Base-by-base conservation (phyloP, 2,113 vertebrate genomes). In the Anhinga anhinga region DNA sequence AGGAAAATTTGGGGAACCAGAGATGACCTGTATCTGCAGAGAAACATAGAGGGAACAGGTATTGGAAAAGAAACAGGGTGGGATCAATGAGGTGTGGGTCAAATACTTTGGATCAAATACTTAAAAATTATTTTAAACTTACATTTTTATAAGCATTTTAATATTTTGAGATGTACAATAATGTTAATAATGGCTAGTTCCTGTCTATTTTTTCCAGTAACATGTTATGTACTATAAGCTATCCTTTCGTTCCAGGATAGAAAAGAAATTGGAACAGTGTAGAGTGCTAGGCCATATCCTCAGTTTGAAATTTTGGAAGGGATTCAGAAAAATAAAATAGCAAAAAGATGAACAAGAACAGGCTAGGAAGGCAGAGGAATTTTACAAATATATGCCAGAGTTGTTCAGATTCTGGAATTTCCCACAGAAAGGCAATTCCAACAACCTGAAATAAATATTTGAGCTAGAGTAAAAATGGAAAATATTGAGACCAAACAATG, bases 41-140 rank as follows among this genome's bases (percentile, higher is more conserved):
- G 40, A 86, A 86, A 56, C 12, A 73, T 42, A 83, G 15, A 20
- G 3, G 21, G 13, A 71, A 21, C 2, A 0, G 4, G 4, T 61
- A 44, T 6, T 66, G 9, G 27, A 70, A 86, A 82, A 53, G 9
- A 45, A 81, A 44, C 8, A n/a, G 7, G 11, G 9, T 49, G 26
- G 30, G 6, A 26, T 58, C 5, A 1, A 3, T 70, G 34, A 42
- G 6, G 32, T 9, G 7, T 76, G 5, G 2, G 3, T 52, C 13
- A 89, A 86, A 80, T 49, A 42, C 7, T 61, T 73, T 8, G 25
- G 12, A 26, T 65, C 7, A 58, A 40, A 53, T 47, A 26, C 5
- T 52, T 66, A 10, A 15, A 77, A 77, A n/a, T 65, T 44, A 40
- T 66, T 90, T 59, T 14, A 52, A 70, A 52, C 9, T 45, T 62